These are phyloP conservation scores for Forpus xanthops DNA, from an alignment of 2,797 vertebrate species.

Conservation along the genomic window DNA sequence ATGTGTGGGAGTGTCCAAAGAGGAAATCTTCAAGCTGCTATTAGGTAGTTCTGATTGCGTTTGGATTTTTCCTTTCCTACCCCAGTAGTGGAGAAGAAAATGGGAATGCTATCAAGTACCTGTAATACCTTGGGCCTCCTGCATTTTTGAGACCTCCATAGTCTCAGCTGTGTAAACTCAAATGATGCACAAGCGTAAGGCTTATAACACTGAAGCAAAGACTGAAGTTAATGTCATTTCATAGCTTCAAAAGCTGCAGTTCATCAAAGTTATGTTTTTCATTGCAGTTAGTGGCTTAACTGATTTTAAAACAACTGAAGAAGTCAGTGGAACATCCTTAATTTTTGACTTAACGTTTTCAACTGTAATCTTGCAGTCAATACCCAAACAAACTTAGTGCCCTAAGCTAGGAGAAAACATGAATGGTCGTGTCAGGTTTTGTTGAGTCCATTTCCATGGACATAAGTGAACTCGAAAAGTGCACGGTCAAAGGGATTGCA, in stretches of 20 bases:
- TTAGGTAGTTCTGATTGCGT: not conserved
- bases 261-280: not conserved
- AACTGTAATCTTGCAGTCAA: not conserved
- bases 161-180: not conserved
- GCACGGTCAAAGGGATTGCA: not conserved
- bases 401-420: not conserved
- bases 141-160: not conserved
- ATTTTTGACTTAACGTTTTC: not conserved
- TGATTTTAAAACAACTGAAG: not conserved
- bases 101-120: not conserved
- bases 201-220: not conserved
- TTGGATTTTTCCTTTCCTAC: not conserved
- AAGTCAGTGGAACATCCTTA: not conserved
- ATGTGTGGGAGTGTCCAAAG: rapidly evolving
- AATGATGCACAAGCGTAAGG: not conserved
- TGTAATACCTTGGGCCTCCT: not conserved
- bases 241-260: not conserved
- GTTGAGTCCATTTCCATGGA: not conserved
- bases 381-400: not conserved
- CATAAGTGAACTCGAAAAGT: not conserved
- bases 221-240: not conserved
- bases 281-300: not conserved
- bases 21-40: not conserved
- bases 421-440: not conserved
- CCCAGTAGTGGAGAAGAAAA: not conserved